These are phyloP conservation scores for Caenorhabditis sp. DNA, from an alignment of 2,888 invertebrate species.

Conservation along the genomic window DNA sequence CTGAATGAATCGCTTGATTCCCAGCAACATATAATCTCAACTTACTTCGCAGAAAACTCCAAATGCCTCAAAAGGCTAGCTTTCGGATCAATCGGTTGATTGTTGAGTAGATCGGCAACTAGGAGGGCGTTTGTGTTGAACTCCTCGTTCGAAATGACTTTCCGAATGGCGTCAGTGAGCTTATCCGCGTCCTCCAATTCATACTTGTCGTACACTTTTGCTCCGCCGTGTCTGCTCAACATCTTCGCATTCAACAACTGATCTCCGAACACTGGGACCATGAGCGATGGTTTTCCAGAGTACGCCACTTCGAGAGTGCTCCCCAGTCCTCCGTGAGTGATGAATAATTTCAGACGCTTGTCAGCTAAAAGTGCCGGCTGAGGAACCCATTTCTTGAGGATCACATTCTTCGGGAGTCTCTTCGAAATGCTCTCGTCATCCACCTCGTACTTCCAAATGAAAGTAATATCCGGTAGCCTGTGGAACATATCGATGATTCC, in stretches of 20 bases:
- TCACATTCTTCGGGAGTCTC: constrained; percentile 30
- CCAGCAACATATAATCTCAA: not conserved
- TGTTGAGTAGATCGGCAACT: constrained; percentile 7
- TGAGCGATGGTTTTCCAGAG: constrained; percentile 29
- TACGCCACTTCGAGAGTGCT: constrained; percentile 41
- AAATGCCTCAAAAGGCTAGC: constrained; percentile 18
- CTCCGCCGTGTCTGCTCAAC: constrained; percentile 37
- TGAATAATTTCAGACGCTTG: constrained; percentile 20
- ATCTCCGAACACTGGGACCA: constrained; percentile 44
- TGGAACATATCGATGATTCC: constrained; percentile 28
- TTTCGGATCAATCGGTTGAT: constrained; percentile 47
- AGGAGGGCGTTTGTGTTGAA: constrained; percentile 7
- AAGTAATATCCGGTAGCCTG: constrained; percentile 30
- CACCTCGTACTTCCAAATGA: constrained; percentile 51
- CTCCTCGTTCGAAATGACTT: not conserved
- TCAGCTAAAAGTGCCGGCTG: constrained; percentile 41
- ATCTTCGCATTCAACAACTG: constrained; percentile 34
- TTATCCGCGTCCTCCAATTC: constrained; percentile 4
- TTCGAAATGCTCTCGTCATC: constrained; percentile 18
- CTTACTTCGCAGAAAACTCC: constrained; percentile 21
- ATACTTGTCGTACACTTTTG: constrained; percentile 24
- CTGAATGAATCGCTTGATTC: not conserved
- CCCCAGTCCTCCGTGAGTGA: constrained; percentile 40
- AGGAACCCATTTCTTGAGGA: constrained; percentile 43
- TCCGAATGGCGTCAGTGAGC: not conserved